Evolutionary conservation across 2,113 vertebrate species (phyloP), one percentile per base, ranked within the genome.

Genomic region (Thoracochromis brauschi): DNA sequence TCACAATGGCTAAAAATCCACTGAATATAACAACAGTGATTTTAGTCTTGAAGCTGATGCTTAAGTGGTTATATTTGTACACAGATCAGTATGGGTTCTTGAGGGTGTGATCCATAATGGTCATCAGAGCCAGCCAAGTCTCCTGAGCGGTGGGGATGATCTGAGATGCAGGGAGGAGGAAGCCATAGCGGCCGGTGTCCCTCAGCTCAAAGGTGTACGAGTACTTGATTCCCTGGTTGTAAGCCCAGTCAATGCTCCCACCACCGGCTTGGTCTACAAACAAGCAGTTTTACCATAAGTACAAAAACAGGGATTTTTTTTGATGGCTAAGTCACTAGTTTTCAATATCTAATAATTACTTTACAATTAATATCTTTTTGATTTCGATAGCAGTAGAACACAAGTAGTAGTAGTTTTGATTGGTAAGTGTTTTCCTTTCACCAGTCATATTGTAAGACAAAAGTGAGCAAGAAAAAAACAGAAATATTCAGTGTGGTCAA

Each of bases 181-280:
- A 99, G 0, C 99, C 98, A 0, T 97, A 97, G 4, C 42, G 68
- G 9, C 99, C 98, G 0, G 97, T 98, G 89, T 99, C 99, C 65
- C 99, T 93, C 92, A 99, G 96, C 96, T 99, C 98, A 0, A 99
- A 99, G 53, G 97, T 97, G 93, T 96, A 99, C 17, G 99, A 98
- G 78, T 99, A 99, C 84, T 98, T 99, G 80, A 99, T 97, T 57
- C 98, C 98, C 57, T 97, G 95, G 13, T 96, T 60, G 85, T 99
- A 99, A 16, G 97, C 96, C 99, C 99, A 99, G 96, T 99, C 98
- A 0, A 98, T 9, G 71, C 96, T 97, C 55, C 13, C 45, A 2
- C 99, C 98, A 0, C 98, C 98, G 1, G 98, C 97, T 95, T 95
- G 95, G 85, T 99, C 99, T 99, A 88, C 1, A 60, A 57, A 82